Evolutionary conservation across 2,888 invertebrate species (phyloP).

Genomic region (Caenorhabditis sp.): DNA sequence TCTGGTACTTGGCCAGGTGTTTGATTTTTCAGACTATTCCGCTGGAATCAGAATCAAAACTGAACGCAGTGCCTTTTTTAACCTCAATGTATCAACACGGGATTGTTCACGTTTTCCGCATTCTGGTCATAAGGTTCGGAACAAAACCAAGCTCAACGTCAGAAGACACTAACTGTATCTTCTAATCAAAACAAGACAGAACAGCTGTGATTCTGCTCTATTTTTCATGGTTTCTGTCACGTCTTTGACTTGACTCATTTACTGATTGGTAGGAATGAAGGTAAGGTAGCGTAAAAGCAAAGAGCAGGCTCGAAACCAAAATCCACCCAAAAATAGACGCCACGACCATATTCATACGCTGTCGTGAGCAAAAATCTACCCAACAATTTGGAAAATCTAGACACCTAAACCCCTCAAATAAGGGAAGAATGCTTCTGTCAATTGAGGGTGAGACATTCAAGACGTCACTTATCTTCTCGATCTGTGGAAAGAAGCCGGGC

Average conservation of each 20-base stretch:
- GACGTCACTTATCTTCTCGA: conserved; percentile 39
- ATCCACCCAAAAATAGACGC: not conserved
- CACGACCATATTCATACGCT: too few relatives aligned
- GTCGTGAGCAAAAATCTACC: not conserved
- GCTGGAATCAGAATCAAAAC: not conserved
- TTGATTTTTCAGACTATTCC: conserved; percentile 27
- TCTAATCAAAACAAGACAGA: not conserved
- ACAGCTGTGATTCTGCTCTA: not conserved
- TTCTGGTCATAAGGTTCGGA: not conserved
- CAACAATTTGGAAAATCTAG: too few relatives aligned
- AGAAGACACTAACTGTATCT: not conserved
- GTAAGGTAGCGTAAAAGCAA: not conserved
- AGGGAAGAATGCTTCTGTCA: not conserved
- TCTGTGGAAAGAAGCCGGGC: conserved; percentile 17
- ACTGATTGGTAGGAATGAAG: not conserved
- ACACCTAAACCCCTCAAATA: not conserved
- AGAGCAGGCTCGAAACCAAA: conserved; percentile 4
- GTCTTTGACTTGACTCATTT: not conserved
- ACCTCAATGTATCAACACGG: not conserved
- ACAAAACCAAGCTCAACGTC: not conserved
- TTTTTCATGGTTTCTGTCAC: not conserved
- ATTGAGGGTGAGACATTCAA: not conserved
- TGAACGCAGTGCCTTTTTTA: not conserved
- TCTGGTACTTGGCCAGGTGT: conserved; percentile 23
- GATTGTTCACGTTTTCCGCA: not conserved